These are phyloP conservation scores for Hydrolagus colliei DNA, from an alignment of 2,797 vertebrate genomes.

Conservation along the genomic window DNA sequence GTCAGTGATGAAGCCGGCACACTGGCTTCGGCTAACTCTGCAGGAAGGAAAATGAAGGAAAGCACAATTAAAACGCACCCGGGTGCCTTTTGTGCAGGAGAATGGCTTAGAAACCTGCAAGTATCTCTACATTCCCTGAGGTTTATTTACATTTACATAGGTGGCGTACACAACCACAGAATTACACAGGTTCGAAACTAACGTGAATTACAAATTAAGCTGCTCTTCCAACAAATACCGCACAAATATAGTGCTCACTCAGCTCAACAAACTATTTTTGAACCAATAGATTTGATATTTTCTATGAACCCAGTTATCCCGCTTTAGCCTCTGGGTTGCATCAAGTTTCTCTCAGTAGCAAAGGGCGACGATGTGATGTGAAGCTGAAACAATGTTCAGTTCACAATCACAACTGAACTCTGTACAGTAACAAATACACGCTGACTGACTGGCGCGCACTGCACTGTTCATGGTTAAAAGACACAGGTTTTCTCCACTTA, in stretches of 20 bases:
- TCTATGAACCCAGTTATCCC: too few species aligned
- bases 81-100: not conserved
- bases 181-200: not conserved
- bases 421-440: not conserved
- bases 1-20: slow-evolving; percentile 37
- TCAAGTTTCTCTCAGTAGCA: slow-evolving; percentile 33
- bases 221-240: too few species aligned
- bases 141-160: too few species aligned
- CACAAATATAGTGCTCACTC: too few species aligned
- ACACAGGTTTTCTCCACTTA: slow-evolving; percentile 49
- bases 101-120: not conserved
- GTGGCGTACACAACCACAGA: accelerated
- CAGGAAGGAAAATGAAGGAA: slow-evolving; percentile 39
- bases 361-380: slow-evolving; percentile 50
- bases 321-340: too few species aligned
- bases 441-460: too few species aligned
- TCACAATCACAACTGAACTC: not conserved
- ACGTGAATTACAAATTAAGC: too few species aligned
- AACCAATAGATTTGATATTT: too few species aligned
- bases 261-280: too few species aligned
- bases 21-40: slow-evolving; percentile 52
- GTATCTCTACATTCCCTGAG: not conserved
- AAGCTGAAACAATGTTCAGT: not conserved
- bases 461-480: not conserved
- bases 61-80: slow-evolving; percentile 1